Percentiles rank a stretch among this genome's conserved stretches.
phyloP scores from a whole-genome alignment of 2,797 vertebrate species.

The Petrocephalus sullivani region DNA sequence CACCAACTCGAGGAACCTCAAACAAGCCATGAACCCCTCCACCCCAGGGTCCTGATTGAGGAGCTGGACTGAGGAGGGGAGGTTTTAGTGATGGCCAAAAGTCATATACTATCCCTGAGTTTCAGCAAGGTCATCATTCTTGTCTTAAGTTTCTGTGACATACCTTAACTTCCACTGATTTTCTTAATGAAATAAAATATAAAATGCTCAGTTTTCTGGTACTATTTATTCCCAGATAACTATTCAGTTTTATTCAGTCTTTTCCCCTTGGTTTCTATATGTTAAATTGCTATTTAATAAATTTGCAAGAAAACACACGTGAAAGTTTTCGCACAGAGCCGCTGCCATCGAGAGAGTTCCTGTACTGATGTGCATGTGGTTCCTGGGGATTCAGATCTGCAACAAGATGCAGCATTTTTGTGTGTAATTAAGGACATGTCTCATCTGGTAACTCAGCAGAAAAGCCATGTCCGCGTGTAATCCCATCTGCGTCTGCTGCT shows the following conservation, averaged over 20 bases:
- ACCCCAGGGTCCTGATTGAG: constrained; percentile 51
- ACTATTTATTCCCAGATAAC: not conserved
- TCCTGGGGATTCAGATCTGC: not conserved
- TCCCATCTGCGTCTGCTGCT: not conserved
- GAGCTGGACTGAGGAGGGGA: constrained; percentile 53
- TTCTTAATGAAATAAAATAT: not conserved
- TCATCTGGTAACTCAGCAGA: not conserved
- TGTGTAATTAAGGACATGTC: not conserved
- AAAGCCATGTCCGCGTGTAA: not conserved
- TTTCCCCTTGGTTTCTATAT: not conserved
- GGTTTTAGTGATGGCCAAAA: not conserved
- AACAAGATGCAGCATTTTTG: not conserved
- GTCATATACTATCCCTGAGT: not conserved
- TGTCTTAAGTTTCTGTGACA: not conserved
- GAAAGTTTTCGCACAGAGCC: not conserved
- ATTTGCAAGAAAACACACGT: not conserved
- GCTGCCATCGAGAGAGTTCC: not conserved
- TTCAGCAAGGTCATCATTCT: not conserved
- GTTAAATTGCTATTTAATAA: not conserved
- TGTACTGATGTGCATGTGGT: not conserved
- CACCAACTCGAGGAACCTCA: not conserved
- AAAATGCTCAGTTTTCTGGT: not conserved
- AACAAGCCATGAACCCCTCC: constrained; percentile 8
- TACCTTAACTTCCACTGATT: not conserved
- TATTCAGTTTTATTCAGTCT: not conserved